Percentiles rank a stretch among this genome's conserved stretches.
These are phyloP conservation scores for Onthophagus taurus DNA, from an alignment of 1,140 invertebrate genomes.

Conservation along the genomic window DNA sequence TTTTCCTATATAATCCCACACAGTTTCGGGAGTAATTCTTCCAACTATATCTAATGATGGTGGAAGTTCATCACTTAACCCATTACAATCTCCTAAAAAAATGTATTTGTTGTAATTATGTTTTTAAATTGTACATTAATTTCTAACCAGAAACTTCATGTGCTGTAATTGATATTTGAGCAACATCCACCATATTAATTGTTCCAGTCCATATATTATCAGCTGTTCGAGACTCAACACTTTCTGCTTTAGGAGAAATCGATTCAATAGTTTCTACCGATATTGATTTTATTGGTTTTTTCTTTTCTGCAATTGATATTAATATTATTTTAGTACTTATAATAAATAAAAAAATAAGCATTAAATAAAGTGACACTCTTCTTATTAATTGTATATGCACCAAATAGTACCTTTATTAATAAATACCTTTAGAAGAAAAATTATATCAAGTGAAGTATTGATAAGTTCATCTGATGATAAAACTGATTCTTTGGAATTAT, in stretches of 20 bases:
- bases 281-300: conserved; percentile 2
- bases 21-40: conserved; percentile 78
- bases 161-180: conserved; percentile 76
- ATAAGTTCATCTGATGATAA: too few species aligned
- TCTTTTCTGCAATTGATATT: conserved; percentile 2
- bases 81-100: conserved; percentile 52
- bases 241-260: conserved; percentile 11
- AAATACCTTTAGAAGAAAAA: too few species aligned
- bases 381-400: too few species aligned
- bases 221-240: conserved; percentile 7
- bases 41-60: conserved; percentile 82
- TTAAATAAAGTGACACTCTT: background rate
- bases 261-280: conserved; percentile 2
- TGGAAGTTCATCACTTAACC: conserved; percentile 62
- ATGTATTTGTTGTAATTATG: conserved; percentile 3
- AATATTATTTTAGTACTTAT: background rate
- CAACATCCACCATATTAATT: conserved; percentile 84
- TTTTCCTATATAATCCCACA: conserved; percentile 90
- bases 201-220: conserved; percentile 72
- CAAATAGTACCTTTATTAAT: too few species aligned
- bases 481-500: too few species aligned
- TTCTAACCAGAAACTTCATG: conserved; percentile 52
- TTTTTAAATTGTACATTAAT: background rate
- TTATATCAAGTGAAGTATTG: too few species aligned
- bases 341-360: background rate